These are phyloP conservation scores for Ptychodera flava DNA, from an alignment of 35 echinoderm and acorn worm species.

Conservation along the genomic window DNA sequence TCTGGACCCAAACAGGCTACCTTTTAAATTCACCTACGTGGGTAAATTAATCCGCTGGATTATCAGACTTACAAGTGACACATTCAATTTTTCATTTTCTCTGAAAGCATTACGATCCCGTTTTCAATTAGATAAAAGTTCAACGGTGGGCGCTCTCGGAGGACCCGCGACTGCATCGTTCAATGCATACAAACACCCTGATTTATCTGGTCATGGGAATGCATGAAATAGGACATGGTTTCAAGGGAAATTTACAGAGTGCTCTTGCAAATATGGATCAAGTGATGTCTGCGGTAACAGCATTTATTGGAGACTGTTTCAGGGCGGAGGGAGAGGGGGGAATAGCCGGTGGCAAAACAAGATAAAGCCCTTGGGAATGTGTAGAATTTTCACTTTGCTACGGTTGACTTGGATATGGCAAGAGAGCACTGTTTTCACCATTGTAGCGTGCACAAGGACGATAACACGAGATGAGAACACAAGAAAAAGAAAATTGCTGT, in stretches of 20 bases:
- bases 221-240: not conserved
- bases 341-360: no score
- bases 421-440: no score
- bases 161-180: not conserved
- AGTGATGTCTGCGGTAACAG: not conserved
- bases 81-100: slow-evolving; percentile 2
- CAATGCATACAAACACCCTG: not conserved
- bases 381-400: no score
- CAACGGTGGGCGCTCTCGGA: not conserved
- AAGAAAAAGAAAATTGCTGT: no score
- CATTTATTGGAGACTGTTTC: no score
- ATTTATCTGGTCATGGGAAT: not conserved
- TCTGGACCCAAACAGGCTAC: not conserved
- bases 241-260: not conserved
- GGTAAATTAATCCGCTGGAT: not conserved
- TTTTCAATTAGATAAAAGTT: not conserved
- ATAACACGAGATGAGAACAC: no score
- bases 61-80: not conserved
- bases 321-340: no score
- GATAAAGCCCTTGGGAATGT: no score
- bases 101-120: not conserved
- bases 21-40: no score
- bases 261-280: not conserved
- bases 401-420: no score
- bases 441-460: no score